Conservation (phyloP, 2,113 vertebrate species). For the Hyperopisus bebe region DNA sequence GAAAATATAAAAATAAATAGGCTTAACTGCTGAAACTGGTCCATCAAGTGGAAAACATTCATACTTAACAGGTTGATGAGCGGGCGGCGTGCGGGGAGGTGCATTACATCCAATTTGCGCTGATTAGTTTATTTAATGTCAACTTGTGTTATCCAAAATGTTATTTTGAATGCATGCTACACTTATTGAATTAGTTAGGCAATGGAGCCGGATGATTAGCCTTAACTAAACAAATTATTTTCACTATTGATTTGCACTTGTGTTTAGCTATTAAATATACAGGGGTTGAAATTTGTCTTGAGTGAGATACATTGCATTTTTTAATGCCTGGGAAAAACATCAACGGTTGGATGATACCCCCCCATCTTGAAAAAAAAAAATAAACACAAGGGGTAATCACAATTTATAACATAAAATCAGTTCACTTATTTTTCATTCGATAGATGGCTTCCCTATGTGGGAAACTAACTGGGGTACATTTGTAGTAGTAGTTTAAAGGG, state of each 20-base stretch:
- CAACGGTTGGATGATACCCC: slow-evolving; percentile 45
- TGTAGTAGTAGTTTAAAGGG: slow-evolving; percentile 57
- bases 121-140: slow-evolving; percentile 59
- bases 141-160: slow-evolving; percentile 63
- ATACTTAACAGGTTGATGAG: slow-evolving; percentile 32
- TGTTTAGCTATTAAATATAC: slow-evolving; percentile 60
- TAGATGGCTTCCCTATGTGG: background rate
- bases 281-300: slow-evolving; percentile 54
- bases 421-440: background rate
- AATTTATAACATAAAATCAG: slow-evolving; percentile 39
- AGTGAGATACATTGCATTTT: slow-evolving; percentile 50
- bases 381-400: slow-evolving; percentile 35
- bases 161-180: slow-evolving; percentile 82
- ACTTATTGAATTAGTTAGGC: slow-evolving; percentile 67
- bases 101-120: slow-evolving; percentile 57
- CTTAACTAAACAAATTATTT: slow-evolving; percentile 79
- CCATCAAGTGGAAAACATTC: slow-evolving; percentile 58
- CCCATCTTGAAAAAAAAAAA: slow-evolving; percentile 36
- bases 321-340: slow-evolving; percentile 50
- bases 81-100: slow-evolving; percentile 44
- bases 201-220: slow-evolving; percentile 69
- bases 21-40: slow-evolving; percentile 49
- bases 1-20: slow-evolving; percentile 47
- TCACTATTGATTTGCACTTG: slow-evolving; percentile 54
- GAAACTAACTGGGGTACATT: slow-evolving; percentile 34